These are phyloP conservation scores for Chromoteleia sp. DNA, from an alignment of 2,888 invertebrate genomes.

Conservation along the genomic window DNA sequence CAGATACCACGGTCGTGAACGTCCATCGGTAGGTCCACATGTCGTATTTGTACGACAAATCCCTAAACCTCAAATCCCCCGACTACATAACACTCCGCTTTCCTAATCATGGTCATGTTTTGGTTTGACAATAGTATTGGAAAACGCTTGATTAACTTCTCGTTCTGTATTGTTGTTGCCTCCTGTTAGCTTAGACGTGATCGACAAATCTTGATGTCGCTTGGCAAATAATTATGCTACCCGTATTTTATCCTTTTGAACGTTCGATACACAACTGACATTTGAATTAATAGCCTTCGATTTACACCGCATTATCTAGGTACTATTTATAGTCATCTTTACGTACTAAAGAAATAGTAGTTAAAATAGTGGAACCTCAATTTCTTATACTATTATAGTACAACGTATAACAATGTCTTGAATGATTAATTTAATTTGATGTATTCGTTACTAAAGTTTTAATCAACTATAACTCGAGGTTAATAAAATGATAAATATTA, in stretches of 20 bases:
- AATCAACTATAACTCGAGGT: too few species aligned
- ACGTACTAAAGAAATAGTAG: background rate
- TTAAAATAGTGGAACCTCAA: too few species aligned
- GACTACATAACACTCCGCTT: conserved; percentile 68
- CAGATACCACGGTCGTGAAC: conserved; percentile 59
- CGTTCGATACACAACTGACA: background rate
- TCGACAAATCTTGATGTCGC: conserved; percentile 60
- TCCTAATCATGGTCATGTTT: conserved; percentile 70
- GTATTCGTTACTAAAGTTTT: too few species aligned
- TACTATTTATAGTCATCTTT: background rate
- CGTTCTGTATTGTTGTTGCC: conserved; percentile 59
- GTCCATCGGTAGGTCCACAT: conserved; percentile 68
- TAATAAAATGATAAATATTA: too few species aligned
- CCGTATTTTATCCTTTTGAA: conserved; percentile 55
- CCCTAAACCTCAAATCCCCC: conserved; percentile 68
- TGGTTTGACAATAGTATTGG: conserved; percentile 68
- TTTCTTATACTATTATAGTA: too few species aligned
- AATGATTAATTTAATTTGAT: too few species aligned
- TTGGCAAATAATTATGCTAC: conserved; percentile 52
- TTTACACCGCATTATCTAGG: background rate
- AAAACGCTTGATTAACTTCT: conserved; percentile 70
- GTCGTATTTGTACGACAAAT: conserved; percentile 71
- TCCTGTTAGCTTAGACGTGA: conserved; percentile 63
- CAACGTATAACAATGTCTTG: too few species aligned
- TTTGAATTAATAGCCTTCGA: conserved; percentile 16